Base-by-base conservation (phyloP, 2,113 vertebrate species). In the Dicrurus megarhynchus region DNA sequence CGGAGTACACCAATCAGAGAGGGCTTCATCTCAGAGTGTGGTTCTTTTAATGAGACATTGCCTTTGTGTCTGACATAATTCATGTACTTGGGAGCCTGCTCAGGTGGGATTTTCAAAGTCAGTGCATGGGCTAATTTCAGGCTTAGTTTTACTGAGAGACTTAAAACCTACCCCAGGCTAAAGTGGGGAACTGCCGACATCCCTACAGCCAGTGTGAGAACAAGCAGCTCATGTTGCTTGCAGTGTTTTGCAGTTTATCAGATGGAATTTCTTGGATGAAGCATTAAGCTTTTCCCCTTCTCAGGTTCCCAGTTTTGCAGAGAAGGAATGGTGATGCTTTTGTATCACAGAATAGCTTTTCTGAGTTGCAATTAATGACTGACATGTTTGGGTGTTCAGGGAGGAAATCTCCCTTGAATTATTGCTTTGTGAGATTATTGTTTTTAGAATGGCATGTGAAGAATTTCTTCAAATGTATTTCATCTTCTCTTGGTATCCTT, bases 361-460 rank as follows among this genome's bases (percentile, higher is more conserved):
- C 55, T 77, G 90, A 70, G 53, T 76, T 95, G 70, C 93, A 96
- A 90, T 97, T 93, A 91, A 83, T 49, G 64, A 63, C 60, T 92
- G 85, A 69, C 53, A 37, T 93, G 75, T 95, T 94, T 90, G 80
- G 84, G 79, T 79, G 75, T 91, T 95, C 7, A 0, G 82, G 93
- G 96, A 94, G 39, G 64, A 93, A 96, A 27, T 97, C 93, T 95
- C 87, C 26, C 82, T 91, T 90, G 90, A 95, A 52, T 95, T 94
- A 91, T 37, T 95, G 84, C 93, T 84, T 94, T 93, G 76, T 74
- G 94, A 94, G 90, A 94, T 96, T 96, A 93, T 96, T 95, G 87
- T 39, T 90, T 97, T 93, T 92, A 94, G 87, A 95, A 95, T 92
- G 89, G 80, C 93, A 80, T 59, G 76, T 93, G 94, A 94, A 95